Conservation (phyloP, 2,888 invertebrate genomes). For the Phania funesta region DNA sequence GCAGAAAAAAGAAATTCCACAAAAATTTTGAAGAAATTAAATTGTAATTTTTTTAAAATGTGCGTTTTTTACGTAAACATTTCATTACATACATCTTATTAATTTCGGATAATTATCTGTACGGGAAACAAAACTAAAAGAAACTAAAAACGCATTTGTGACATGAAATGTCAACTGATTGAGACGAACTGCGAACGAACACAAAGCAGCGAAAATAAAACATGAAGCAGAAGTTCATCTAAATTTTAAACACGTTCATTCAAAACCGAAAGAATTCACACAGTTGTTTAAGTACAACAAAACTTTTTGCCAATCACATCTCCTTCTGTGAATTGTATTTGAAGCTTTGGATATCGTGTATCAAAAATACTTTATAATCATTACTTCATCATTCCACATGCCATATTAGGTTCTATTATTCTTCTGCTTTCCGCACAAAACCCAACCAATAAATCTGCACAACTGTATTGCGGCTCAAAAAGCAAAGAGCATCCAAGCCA, state of each 20-base stretch:
- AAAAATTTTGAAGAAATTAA: constrained; percentile 49
- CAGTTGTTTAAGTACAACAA: constrained; percentile 50
- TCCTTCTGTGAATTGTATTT: constrained; percentile 20
- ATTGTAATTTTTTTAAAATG: constrained; percentile 31
- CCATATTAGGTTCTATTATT: constrained; percentile 51
- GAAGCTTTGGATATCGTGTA: constrained; percentile 13
- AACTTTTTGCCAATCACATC: constrained; percentile 20
- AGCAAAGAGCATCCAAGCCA: constrained; percentile 13
- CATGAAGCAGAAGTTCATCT: constrained; percentile 20
- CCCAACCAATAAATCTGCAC: constrained; percentile 51
- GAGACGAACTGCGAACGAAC: background rate
- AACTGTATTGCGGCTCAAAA: constrained; percentile 45
- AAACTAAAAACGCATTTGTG: constrained; percentile 27
- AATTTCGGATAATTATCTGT: constrained; percentile 39
- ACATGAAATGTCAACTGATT: constrained; percentile 45
- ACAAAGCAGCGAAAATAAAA: background rate
- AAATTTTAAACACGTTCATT: constrained; percentile 61
- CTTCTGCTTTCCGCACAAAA: constrained; percentile 3
- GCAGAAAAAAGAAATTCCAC: constrained; percentile 10
- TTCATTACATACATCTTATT: constrained; percentile 23
- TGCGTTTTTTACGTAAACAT: background rate
- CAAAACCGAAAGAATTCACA: constrained; percentile 64
- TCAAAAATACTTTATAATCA: constrained; percentile 38
- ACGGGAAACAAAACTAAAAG: background rate
- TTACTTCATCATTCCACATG: constrained; percentile 57